Base-by-base conservation (phyloP, 2,888 invertebrate species). In the Nymphalis c-album region DNA sequence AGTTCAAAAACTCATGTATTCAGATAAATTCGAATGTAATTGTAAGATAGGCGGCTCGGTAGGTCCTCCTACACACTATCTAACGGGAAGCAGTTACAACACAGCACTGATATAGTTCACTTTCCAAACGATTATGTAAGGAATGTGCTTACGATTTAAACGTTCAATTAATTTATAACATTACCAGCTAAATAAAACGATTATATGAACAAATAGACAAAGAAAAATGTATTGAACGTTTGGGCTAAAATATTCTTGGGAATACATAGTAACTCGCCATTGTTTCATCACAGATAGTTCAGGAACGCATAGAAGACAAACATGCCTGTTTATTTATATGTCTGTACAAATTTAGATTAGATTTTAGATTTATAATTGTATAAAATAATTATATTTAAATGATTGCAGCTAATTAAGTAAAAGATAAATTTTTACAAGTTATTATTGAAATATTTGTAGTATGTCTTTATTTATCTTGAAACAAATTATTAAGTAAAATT, bases 41-140 rank as follows among this genome's bases (percentile, higher is more conserved):
- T 65, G 65, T 62, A 60, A 63, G 70, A 64, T 55, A 17, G 68
- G 62, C 68, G 17, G 53, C 69, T 69, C 70, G 70, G 73, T 67
- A 55, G 68, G 68, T 74, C 73, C 71, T 65, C 76, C 76, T 64
- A 76, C 76, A 64, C 73, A 40, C 57, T 70, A 68, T 64, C 67
- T 69, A 63, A 70, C 68, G 72, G 73, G 70, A 72, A 71, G 71
- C 69, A 70, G 53, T 68, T 71, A 72, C 63, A 66, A 69, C 57
- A 61, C 18, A 13, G 46, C n/a, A 50, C 40, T 66, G 59, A 66
- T 63, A 69, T 60, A 59, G 31, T 53, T 59, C 47, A 63, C 46
- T 62, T 61, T 61, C 58, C 26, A 55, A 47, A 60, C 55, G 13
- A 63, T 60, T 31, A 50, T 48, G 31, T 22, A 50, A 60, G 45